These are phyloP conservation scores for Crossaster papposus DNA, from an alignment of 53 echinoderm and acorn worm genomes.

Conservation along the genomic window DNA sequence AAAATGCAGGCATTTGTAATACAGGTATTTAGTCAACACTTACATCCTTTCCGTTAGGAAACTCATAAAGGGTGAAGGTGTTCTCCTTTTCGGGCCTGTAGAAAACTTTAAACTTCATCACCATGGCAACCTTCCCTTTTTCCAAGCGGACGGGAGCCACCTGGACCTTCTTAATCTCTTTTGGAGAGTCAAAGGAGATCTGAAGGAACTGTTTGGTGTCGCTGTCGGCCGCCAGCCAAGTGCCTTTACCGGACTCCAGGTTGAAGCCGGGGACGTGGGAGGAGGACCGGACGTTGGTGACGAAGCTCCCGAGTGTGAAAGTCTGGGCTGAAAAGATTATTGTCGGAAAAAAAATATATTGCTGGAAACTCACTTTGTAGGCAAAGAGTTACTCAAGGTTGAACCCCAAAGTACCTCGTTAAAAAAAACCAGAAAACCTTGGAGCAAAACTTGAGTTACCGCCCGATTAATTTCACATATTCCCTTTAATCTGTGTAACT, in stretches of 20 bases:
- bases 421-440: no score
- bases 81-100: slow-evolving; percentile 9
- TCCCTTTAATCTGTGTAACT: no score
- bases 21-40: background rate
- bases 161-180: slow-evolving; percentile 8
- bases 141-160: background rate
- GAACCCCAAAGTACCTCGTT: no score
- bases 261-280: slow-evolving; percentile 6
- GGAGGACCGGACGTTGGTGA: background rate
- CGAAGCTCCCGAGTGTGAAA: background rate
- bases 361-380: no score
- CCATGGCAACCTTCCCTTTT: slow-evolving; percentile 27
- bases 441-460: no score
- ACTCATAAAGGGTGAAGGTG: background rate
- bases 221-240: slow-evolving; percentile 26
- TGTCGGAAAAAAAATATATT: no score
- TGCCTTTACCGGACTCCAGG: background rate
- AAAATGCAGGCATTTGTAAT: background rate
- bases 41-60: slow-evolving; percentile 17
- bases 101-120: slow-evolving; percentile 19
- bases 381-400: no score
- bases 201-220: slow-evolving; percentile 29
- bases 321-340: background rate
- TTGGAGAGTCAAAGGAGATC: slow-evolving; percentile 18
- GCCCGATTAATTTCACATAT: no score